A percentile compares a stretch with the other conserved stretches of the same genome.
phyloP scores from a whole-genome alignment of 1,140 invertebrate genomes.

The Leptinotarsa undecemlineata region DNA sequence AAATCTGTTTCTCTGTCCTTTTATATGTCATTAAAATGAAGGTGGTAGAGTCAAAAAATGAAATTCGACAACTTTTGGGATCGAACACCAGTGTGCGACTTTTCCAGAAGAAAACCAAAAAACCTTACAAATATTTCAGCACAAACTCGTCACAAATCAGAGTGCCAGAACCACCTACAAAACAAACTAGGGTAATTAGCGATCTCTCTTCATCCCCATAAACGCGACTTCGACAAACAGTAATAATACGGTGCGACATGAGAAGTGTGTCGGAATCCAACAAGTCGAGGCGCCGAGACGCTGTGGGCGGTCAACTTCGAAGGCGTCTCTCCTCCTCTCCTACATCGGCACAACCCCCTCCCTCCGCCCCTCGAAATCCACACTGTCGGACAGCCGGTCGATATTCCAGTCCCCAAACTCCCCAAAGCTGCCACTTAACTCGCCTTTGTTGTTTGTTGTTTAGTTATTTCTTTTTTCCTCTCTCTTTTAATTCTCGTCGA shows the following conservation, averaged over 20 bases:
- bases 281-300: slow-evolving; percentile 51
- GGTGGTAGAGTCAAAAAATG: too few species aligned
- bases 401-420: slow-evolving; percentile 31
- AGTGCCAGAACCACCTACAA: too few species aligned
- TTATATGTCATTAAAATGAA: too few species aligned
- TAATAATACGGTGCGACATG: slow-evolving; percentile 49
- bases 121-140: too few species aligned
- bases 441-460: slow-evolving; percentile 39
- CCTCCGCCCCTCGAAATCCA: slow-evolving; percentile 25
- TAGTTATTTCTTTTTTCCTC: slow-evolving; percentile 32
- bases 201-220: slow-evolving; percentile 23
- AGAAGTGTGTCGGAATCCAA: slow-evolving; percentile 52
- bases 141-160: too few species aligned
- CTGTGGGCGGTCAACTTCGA: slow-evolving; percentile 47
- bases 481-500: slow-evolving; percentile 12
- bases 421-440: slow-evolving; percentile 38
- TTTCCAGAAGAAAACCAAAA: too few species aligned
- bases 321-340: slow-evolving; percentile 28
- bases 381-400: slow-evolving; percentile 29
- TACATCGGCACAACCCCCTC: slow-evolving; percentile 1
- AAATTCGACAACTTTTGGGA: too few species aligned
- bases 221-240: slow-evolving; percentile 43
- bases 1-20: too few species aligned
- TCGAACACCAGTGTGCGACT: too few species aligned
- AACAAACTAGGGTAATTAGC: background rate